phyloP scores from a whole-genome alignment of 2,797 vertebrate species.

The Pogoniulus pusillus region DNA sequence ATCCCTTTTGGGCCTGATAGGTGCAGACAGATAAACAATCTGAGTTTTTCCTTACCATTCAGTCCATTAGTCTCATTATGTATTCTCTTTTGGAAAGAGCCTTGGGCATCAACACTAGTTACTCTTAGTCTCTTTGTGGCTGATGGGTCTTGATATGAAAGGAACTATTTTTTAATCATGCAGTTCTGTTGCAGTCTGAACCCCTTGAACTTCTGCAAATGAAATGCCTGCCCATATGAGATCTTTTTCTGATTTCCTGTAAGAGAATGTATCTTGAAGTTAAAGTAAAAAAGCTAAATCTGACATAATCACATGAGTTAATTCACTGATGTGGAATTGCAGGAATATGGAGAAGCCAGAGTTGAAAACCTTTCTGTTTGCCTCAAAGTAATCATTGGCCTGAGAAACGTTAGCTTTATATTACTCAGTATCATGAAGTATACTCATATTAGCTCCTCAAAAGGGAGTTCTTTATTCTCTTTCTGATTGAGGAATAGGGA shows the following conservation, averaged over 20 bases:
- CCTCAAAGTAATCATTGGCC: background rate
- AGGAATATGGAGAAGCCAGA: background rate
- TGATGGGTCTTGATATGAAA: constrained; percentile 5
- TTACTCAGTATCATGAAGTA: background rate
- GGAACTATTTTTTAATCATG: constrained; percentile 19
- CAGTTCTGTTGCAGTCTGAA: background rate
- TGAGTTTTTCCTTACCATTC: constrained; percentile 16
- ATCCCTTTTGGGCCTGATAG: background rate
- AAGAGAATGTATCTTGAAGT: background rate
- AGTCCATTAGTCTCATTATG: constrained; percentile 2
- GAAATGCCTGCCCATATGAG: background rate
- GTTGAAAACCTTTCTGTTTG: background rate
- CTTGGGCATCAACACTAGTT: constrained; percentile 40
- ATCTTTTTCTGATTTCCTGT: background rate
- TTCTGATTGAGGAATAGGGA: background rate
- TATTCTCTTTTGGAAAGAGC: constrained; percentile 14
- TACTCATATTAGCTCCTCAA: background rate
- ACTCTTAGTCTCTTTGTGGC: background rate
- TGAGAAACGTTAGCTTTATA: background rate
- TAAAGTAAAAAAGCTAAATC: background rate
- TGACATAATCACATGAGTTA: background rate
- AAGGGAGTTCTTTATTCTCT: background rate
- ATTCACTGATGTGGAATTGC: background rate
- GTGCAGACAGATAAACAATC: background rate
- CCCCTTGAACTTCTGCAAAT: background rate